A percentile compares a stretch with the other conserved stretches of the same genome.
phyloP scores from a whole-genome alignment of 2,888 invertebrate species.

The Drosophila tripunctata region DNA sequence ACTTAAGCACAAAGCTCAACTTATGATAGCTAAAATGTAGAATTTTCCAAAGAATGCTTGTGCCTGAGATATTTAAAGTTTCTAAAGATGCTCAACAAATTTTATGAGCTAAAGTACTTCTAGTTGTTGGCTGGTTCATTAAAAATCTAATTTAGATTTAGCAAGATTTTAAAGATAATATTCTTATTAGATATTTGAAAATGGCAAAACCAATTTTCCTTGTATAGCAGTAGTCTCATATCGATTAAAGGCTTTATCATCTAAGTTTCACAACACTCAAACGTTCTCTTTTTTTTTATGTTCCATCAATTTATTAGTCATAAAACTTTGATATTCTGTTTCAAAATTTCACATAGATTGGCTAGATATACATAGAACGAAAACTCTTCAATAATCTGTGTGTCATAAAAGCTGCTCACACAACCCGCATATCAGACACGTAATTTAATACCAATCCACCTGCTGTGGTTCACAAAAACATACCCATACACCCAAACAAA shows the following conservation, averaged over 20 bases:
- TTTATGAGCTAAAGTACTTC: not conserved
- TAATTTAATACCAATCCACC: constrained; percentile 9
- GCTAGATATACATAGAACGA: constrained; percentile 9
- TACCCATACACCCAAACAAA: constrained; percentile 5
- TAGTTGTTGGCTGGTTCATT: not conserved
- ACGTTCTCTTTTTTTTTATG: not conserved
- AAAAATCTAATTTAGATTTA: not conserved
- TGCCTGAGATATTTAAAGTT: constrained; percentile 1
- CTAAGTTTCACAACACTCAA: not conserved
- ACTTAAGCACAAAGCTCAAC: constrained; percentile 18
- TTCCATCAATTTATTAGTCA: not conserved
- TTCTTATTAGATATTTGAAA: not conserved
- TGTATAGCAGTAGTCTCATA: not conserved
- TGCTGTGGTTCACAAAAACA: not conserved
- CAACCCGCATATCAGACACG: constrained; percentile 3
- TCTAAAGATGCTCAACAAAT: not conserved
- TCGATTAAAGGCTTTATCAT: not conserved
- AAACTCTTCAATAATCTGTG: constrained; percentile 20
- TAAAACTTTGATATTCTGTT: constrained; percentile 2
- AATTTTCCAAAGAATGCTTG: not conserved
- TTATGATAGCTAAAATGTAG: constrained; percentile 6
- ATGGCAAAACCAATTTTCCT: too few relatives aligned
- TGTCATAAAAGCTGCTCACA: constrained; percentile 9
- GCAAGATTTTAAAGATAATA: not conserved
- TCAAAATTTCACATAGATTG: constrained; percentile 6